phyloP scores from a whole-genome alignment of 1,140 invertebrate species.

The Sarcophaga bullata region DNA sequence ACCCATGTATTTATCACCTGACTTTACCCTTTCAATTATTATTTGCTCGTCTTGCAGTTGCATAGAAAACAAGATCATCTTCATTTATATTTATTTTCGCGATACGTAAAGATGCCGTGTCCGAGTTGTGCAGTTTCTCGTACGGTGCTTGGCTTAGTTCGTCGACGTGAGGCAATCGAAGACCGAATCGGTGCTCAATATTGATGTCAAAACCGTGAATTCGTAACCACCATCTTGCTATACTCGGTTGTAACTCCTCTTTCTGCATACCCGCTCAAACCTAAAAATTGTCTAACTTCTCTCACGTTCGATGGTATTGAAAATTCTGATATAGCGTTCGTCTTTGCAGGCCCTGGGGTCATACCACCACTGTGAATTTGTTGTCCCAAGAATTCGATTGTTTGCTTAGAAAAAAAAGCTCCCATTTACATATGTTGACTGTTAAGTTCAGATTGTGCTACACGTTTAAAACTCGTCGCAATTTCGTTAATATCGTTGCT shows the following conservation, averaged over 20 bases:
- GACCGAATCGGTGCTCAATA: neutral
- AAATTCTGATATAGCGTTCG: conserved; percentile 45
- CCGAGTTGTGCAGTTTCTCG: conserved; percentile 2
- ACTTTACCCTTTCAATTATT: too few species aligned
- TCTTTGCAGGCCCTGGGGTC: conserved; percentile 47
- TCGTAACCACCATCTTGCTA: conserved; percentile 62
- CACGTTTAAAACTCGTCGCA: conserved; percentile 44
- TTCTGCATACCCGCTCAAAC: too few species aligned
- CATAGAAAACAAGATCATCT: conserved; percentile 33
- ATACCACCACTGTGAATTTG: conserved; percentile 40
- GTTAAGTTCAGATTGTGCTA: conserved; percentile 55
- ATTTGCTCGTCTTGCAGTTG: neutral
- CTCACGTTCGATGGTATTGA: conserved; percentile 36
- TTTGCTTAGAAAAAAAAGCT: conserved; percentile 61
- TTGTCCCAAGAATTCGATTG: conserved; percentile 47
- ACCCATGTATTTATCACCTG: neutral
- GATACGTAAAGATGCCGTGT: conserved; percentile 29
- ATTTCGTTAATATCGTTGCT: conserved; percentile 35
- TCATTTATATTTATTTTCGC: conserved; percentile 27
- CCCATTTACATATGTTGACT: conserved; percentile 65
- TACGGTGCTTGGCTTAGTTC: too few species aligned
- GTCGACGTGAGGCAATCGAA: too few species aligned
- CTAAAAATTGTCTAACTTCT: conserved; percentile 39
- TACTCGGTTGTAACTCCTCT: conserved; percentile 51
- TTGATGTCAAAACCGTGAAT: conserved; percentile 44